These are phyloP conservation scores for Protaetia brevitarsis DNA, from an alignment of 1,140 invertebrate species.

Conservation along the genomic window DNA sequence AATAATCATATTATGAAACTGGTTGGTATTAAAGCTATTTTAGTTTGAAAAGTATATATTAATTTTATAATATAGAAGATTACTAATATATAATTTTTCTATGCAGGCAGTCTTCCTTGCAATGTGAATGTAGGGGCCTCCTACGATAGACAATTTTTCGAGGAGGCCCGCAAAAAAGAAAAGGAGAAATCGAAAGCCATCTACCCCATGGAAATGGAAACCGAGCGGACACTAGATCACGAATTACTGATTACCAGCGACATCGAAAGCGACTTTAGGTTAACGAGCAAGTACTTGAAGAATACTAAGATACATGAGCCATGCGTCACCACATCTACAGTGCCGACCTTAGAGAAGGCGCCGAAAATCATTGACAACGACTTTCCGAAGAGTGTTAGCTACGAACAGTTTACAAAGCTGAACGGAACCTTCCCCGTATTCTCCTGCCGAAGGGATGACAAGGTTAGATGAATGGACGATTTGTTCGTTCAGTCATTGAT, in stretches of 20 bases:
- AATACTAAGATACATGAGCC: not conserved
- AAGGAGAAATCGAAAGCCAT: slow-evolving; percentile 22
- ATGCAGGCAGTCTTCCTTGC: slow-evolving; percentile 43
- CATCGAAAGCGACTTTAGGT: not conserved
- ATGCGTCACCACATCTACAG: not conserved
- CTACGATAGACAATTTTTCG: slow-evolving; percentile 40
- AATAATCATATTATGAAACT: not conserved
- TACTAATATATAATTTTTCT: not conserved
- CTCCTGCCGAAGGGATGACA: not conserved
- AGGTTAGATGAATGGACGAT: too few species aligned
- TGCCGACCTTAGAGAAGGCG: not conserved
- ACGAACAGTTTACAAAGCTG: not conserved
- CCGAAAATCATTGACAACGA: not conserved
- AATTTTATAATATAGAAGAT: not conserved
- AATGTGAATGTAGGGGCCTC: slow-evolving; percentile 33
- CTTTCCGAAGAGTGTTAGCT: not conserved
- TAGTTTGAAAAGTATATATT: too few species aligned
- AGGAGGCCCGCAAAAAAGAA: slow-evolving; percentile 34
- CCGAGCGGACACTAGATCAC: slow-evolving; percentile 38
- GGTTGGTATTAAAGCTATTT: not conserved
- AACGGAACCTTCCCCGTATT: not conserved
- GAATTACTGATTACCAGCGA: slow-evolving; percentile 31
- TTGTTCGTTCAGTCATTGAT: not conserved
- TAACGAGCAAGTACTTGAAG: not conserved
- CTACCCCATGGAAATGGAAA: slow-evolving; percentile 39